Evolutionary conservation across 2,888 invertebrate species (phyloP).

Genomic region (Bhutanitis thaidina): DNA sequence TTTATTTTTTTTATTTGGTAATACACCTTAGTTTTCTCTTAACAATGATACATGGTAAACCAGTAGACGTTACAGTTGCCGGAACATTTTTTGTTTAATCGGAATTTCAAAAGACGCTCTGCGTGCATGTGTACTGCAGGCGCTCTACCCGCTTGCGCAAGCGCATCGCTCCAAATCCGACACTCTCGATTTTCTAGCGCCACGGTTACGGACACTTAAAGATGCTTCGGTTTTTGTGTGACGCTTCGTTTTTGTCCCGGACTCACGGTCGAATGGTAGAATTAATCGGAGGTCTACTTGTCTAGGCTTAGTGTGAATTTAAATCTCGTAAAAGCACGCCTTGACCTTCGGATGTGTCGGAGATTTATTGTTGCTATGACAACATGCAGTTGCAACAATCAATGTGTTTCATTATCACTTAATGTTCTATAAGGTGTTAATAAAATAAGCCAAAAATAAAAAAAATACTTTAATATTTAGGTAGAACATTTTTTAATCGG

Average conservation of each 20-base stretch:
- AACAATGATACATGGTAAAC: too few relatives aligned
- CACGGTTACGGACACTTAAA: slow-evolving; percentile 63
- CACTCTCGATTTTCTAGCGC: slow-evolving; percentile 62
- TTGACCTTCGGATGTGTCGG: not conserved
- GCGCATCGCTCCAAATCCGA: slow-evolving; percentile 49
- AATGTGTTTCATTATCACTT: too few relatives aligned
- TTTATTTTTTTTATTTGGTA: too few relatives aligned
- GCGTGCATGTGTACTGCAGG: not conserved
- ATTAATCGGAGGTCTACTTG: slow-evolving; percentile 5
- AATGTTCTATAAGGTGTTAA: too few relatives aligned
- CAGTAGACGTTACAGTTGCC: too few relatives aligned
- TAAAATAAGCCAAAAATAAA: too few relatives aligned
- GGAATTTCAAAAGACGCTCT: not conserved
- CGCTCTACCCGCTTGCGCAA: slow-evolving; percentile 32
- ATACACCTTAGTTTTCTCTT: too few relatives aligned
- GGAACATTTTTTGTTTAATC: too few relatives aligned
- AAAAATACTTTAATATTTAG: too few relatives aligned
- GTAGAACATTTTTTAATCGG: too few relatives aligned
- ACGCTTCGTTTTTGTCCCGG: slow-evolving; percentile 21
- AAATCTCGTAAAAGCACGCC: not conserved
- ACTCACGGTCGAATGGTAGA: slow-evolving; percentile 22
- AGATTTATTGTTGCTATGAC: too few relatives aligned
- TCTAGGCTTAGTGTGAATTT: not conserved
- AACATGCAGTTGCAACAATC: too few relatives aligned
- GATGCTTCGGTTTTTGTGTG: slow-evolving; percentile 30